phyloP scores from a whole-genome alignment of 2,113 vertebrate species.

The Hippocampus comes region DNA sequence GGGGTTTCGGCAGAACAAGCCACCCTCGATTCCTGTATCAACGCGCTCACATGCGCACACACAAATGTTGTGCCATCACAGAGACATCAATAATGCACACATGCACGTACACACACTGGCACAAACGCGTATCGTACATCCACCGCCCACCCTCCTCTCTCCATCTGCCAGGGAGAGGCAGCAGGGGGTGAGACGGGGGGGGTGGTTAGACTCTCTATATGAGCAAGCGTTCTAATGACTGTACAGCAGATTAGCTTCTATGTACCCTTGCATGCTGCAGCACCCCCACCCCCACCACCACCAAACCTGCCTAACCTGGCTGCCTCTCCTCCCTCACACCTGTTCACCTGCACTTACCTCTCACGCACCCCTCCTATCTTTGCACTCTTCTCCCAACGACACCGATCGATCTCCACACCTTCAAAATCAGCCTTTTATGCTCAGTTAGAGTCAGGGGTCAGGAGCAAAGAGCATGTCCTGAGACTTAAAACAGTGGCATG shows the following conservation, averaged over 20 bases:
- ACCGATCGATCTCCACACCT: slow-evolving; percentile 45
- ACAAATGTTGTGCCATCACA: slow-evolving; percentile 37
- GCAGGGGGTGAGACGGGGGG: slow-evolving; percentile 53
- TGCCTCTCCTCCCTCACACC: slow-evolving; percentile 34
- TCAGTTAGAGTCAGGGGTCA: not conserved
- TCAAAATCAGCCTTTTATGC: slow-evolving; percentile 35
- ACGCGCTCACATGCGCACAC: slow-evolving; percentile 45
- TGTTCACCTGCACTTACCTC: slow-evolving; percentile 32
- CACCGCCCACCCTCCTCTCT: slow-evolving; percentile 9
- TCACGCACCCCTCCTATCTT: slow-evolving; percentile 43
- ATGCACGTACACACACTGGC: slow-evolving; percentile 26
- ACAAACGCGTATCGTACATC: slow-evolving; percentile 34
- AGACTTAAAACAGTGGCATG: not conserved
- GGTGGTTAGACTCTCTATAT: slow-evolving; percentile 41
- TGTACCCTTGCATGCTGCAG: slow-evolving; percentile 46
- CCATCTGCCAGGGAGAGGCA: slow-evolving; percentile 71
- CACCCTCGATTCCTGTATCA: slow-evolving; percentile 65
- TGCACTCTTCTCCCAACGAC: slow-evolving; percentile 23
- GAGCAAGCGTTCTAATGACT: slow-evolving; percentile 61
- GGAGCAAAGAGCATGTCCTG: not conserved
- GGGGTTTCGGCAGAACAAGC: slow-evolving; percentile 59
- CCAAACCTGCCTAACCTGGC: slow-evolving; percentile 71
- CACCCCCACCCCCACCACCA: slow-evolving; percentile 25
- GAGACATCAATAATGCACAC: slow-evolving; percentile 37
- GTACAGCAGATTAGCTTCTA: slow-evolving; percentile 61